Conservation (phyloP, 1,140 invertebrate genomes). For the Harpegnathos saltator region DNA sequence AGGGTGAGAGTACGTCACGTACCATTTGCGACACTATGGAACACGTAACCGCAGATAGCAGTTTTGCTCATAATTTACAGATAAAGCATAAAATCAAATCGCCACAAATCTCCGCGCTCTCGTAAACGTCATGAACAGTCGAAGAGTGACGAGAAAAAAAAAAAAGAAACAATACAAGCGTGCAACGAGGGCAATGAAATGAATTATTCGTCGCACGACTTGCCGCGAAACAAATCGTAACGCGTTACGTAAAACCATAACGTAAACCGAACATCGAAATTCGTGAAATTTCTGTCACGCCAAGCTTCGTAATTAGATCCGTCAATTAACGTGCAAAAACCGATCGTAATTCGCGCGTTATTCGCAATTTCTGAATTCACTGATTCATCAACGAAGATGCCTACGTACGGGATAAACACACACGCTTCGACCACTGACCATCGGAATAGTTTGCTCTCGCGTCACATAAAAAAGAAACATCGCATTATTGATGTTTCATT, state of each 20-base stretch:
- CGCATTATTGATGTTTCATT: constrained; percentile 24
- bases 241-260: constrained; percentile 63
- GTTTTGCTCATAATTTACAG: constrained; percentile 32
- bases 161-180: background rate
- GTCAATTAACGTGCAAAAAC: constrained; percentile 47
- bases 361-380: constrained; percentile 41
- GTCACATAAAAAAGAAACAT: background rate
- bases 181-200: constrained; percentile 37
- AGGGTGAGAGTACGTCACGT: constrained; percentile 1
- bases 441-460: background rate
- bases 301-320: constrained; percentile 37
- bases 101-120: constrained; percentile 23
- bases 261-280: constrained; percentile 51
- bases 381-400: constrained; percentile 18
- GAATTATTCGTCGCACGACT: constrained; percentile 69
- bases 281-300: constrained; percentile 44
- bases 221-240: constrained; percentile 59
- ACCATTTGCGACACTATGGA: background rate
- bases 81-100: constrained; percentile 29
- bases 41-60: constrained; percentile 29
- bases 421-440: no score
- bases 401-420: background rate
- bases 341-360: constrained; percentile 6
- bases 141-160: constrained; percentile 45
- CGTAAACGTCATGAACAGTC: constrained; percentile 57